Conservation (phyloP, 1,140 invertebrate genomes). For the Drosophila lini region DNA sequence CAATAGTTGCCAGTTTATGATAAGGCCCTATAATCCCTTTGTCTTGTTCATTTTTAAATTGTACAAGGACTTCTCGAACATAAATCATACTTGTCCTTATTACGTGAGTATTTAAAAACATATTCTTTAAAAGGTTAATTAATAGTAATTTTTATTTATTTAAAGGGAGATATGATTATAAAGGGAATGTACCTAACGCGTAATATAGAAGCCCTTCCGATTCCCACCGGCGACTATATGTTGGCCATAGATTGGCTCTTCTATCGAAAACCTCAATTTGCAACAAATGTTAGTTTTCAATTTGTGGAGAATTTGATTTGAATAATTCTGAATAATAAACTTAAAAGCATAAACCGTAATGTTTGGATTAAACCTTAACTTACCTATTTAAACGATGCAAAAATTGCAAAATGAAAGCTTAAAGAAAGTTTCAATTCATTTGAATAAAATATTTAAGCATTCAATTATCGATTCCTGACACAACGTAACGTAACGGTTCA, state of each 20-base stretch:
- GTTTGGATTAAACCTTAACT: no score
- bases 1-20: slow-evolving; percentile 16
- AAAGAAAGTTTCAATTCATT: no score
- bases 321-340: no score
- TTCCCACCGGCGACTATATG: slow-evolving; percentile 11
- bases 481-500: no score
- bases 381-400: no score
- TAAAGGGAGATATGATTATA: slow-evolving; percentile 12
- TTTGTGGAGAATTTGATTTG: slow-evolving; percentile 6
- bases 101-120: not conserved
- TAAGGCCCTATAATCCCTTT: slow-evolving; percentile 13
- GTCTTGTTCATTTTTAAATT: not conserved
- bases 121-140: no score
- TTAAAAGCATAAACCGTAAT: no score
- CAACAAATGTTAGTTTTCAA: slow-evolving; percentile 14
- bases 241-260: slow-evolving; percentile 17
- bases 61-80: slow-evolving; percentile 19
- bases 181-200: slow-evolving; percentile 10
- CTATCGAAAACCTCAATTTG: slow-evolving; percentile 6
- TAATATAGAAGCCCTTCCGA: not conserved
- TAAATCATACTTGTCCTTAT: slow-evolving; percentile 27
- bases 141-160: no score
- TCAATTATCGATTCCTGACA: no score
- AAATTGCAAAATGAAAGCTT: no score
- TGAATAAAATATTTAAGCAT: no score